These are phyloP conservation scores for Augiades crinisus DNA, from an alignment of 2,888 invertebrate genomes.

Conservation along the genomic window DNA sequence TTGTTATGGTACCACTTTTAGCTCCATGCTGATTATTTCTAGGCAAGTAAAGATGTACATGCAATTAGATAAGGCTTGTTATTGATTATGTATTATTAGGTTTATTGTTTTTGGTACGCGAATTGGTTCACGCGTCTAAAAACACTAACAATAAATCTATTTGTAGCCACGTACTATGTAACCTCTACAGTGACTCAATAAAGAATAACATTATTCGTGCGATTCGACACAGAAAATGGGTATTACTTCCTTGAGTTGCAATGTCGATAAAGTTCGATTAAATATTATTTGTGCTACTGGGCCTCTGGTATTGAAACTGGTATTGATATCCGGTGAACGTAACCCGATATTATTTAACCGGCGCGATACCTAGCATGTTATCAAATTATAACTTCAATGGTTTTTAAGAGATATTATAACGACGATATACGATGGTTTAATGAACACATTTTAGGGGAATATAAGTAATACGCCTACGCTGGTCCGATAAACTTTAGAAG, in stretches of 20 bases:
- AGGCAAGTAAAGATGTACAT: too few relatives aligned
- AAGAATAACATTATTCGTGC: constrained; percentile 2
- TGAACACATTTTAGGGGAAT: too few relatives aligned
- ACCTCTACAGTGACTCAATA: constrained; percentile 1
- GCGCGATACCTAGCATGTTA: constrained; percentile 1
- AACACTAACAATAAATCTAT: not conserved
- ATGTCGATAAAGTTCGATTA: constrained; percentile 18
- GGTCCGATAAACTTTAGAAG: too few relatives aligned
- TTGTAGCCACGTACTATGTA: not conserved
- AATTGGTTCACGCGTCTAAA: too few relatives aligned
- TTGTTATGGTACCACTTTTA: too few relatives aligned
- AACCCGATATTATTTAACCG: constrained; percentile 20
- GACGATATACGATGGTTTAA: too few relatives aligned
- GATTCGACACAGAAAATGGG: constrained; percentile 23
- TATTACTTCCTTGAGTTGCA: constrained; percentile 22
- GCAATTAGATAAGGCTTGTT: too few relatives aligned
- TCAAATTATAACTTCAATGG: constrained; percentile 1
- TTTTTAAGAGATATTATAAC: too few relatives aligned
- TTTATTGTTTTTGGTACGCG: too few relatives aligned
- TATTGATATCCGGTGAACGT: constrained; percentile 26
- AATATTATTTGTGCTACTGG: constrained; percentile 23
- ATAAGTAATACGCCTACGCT: too few relatives aligned
- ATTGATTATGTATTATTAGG: too few relatives aligned
- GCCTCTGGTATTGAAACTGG: constrained; percentile 16
- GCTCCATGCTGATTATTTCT: too few relatives aligned